Evolutionary conservation across 35 echinoderm and acorn worm genomes (phyloP).

Genomic region (Anneissia japonica): DNA sequence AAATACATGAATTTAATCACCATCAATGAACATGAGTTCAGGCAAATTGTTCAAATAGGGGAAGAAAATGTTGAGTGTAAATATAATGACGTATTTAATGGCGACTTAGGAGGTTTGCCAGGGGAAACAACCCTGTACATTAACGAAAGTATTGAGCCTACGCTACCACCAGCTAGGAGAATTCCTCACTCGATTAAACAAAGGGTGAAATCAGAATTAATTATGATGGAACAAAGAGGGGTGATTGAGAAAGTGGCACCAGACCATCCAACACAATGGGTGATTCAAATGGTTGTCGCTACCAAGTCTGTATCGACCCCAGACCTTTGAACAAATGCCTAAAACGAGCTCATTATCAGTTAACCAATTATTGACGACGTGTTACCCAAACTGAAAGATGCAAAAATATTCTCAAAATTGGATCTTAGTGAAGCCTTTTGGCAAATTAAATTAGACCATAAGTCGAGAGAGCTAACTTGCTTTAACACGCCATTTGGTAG

Average conservation of each 20-base stretch:
- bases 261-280: constrained; percentile 7
- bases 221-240: not conserved
- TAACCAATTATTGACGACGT: constrained; percentile 26
- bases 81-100: constrained; percentile 10
- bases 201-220: constrained; percentile 6
- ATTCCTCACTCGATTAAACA: not conserved
- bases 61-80: not conserved
- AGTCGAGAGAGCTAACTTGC: constrained; percentile 3
- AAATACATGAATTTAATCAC: constrained; percentile 4
- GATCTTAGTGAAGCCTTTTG: not conserved
- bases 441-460: constrained; percentile 1
- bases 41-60: not conserved
- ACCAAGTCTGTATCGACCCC: constrained; percentile 20
- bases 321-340: constrained; percentile 28
- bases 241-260: not conserved
- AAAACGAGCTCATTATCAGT: constrained; percentile 16
- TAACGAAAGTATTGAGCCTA: not conserved
- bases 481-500: constrained; percentile 46
- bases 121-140: constrained; percentile 7
- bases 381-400: not conserved
- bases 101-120: not conserved
- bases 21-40: not conserved
- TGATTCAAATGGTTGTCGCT: constrained; percentile 8
- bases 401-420: not conserved
- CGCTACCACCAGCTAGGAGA: not conserved